phyloP scores from a whole-genome alignment of 2,888 invertebrate genomes.

The Norana najaformis region DNA sequence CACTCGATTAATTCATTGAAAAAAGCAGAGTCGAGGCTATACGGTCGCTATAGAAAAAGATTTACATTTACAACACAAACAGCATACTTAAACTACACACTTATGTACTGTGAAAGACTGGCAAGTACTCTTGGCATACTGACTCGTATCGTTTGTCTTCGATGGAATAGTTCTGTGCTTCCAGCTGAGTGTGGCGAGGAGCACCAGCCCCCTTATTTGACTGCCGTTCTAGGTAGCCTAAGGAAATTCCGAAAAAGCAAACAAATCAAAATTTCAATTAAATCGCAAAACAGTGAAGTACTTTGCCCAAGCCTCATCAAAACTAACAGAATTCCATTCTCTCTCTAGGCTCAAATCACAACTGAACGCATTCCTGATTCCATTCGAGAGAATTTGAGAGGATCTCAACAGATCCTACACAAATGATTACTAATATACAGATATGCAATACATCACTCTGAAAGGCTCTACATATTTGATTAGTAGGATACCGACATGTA shows the following conservation, averaged over 20 bases:
- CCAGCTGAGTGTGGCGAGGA: conserved; percentile 64
- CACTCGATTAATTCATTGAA: too few relatives aligned
- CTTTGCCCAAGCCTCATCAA: too few relatives aligned
- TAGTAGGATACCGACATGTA: neutral
- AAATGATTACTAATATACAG: neutral
- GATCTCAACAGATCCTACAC: too few relatives aligned
- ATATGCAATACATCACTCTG: neutral
- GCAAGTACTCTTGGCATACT: conserved; percentile 39
- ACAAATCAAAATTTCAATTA: neutral
- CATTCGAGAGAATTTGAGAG: too few relatives aligned
- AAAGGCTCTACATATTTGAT: neutral
- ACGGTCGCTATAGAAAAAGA: too few relatives aligned
- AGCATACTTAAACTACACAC: neutral
- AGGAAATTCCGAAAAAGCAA: conserved; percentile 19
- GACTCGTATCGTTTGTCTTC: conserved; percentile 62
- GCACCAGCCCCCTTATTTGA: conserved; percentile 73
- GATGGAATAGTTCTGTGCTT: conserved; percentile 60
- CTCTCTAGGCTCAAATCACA: too few relatives aligned
- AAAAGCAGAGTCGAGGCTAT: too few relatives aligned
- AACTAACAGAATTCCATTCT: too few relatives aligned
- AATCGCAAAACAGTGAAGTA: neutral
- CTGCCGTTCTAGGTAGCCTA: conserved; percentile 42
- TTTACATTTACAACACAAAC: too few relatives aligned
- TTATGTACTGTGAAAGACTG: neutral
- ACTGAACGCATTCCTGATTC: too few relatives aligned